Evolutionary conservation across 1,140 invertebrate genomes (phyloP).

Genomic region (Anastatus disparis): DNA sequence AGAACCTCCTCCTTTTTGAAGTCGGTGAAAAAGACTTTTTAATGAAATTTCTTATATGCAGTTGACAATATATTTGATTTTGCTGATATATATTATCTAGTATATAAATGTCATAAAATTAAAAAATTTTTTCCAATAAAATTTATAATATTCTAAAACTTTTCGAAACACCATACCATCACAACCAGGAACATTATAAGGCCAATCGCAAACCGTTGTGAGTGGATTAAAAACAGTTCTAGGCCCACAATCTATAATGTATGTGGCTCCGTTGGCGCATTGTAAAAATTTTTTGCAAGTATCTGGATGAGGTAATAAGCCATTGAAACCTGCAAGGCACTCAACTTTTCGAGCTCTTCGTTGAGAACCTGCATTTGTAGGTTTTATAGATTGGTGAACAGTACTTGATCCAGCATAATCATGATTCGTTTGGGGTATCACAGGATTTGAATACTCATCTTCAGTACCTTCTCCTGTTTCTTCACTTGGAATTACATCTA

Average conservation of each 20-base stretch:
- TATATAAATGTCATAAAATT: too few relatives aligned
- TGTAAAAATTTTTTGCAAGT: slow-evolving; percentile 76
- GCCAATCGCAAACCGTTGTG: slow-evolving; percentile 71
- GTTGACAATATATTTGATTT: too few relatives aligned
- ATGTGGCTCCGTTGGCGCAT: slow-evolving; percentile 71
- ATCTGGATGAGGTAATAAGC: slow-evolving; percentile 71
- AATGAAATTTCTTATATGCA: too few relatives aligned
- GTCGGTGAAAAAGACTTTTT: too few relatives aligned
- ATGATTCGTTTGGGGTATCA: background rate
- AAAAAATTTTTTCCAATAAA: too few relatives aligned
- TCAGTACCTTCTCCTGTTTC: background rate
- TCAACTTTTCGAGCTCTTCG: background rate
- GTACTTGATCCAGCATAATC: background rate
- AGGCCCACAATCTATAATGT: slow-evolving; percentile 73
- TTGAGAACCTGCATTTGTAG: background rate
- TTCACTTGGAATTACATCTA: background rate
- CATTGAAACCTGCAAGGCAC: slow-evolving; percentile 60
- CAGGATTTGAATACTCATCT: background rate
- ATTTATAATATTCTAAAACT: too few relatives aligned
- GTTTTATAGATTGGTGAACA: background rate
- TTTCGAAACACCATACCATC: too few relatives aligned
- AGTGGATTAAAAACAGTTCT: slow-evolving; percentile 74
- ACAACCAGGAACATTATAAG: slow-evolving; percentile 68
- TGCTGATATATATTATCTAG: too few relatives aligned
- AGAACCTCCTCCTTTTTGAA: too few relatives aligned